Evolutionary conservation across 2,797 vertebrate genomes (phyloP).

Genomic region (Scolopax rusticola): DNA sequence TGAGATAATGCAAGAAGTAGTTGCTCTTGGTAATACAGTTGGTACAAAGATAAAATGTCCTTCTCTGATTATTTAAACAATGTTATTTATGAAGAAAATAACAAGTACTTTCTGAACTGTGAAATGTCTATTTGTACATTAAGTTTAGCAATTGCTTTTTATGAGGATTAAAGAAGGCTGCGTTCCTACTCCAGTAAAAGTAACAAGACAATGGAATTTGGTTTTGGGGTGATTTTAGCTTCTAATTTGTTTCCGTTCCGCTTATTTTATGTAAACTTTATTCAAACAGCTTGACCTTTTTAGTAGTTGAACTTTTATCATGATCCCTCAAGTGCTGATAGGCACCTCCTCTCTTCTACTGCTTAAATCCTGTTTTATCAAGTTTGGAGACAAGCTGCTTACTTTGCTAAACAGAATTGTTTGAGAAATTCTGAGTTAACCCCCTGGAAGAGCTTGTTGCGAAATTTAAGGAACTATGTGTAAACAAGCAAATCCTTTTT

Average conservation of each 20-base stretch:
- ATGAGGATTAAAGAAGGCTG: not conserved
- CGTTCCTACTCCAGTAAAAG: not conserved
- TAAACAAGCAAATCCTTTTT: not conserved
- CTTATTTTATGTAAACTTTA: not conserved
- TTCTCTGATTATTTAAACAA: not conserved
- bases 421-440: conserved; percentile 10
- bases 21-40: not conserved
- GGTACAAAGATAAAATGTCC: not conserved
- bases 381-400: not conserved
- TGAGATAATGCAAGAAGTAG: not conserved
- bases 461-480: not conserved
- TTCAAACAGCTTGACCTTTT: not conserved
- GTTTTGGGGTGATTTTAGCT: not conserved
- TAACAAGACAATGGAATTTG: not conserved
- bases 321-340: not conserved
- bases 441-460: not conserved
- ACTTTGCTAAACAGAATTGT: conserved; percentile 17
- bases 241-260: not conserved
- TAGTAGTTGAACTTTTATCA: not conserved
- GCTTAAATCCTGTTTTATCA: not conserved
- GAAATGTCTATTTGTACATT: not conserved
- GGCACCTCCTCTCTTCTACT: not conserved
- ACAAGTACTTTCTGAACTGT: not conserved
- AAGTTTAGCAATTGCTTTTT: not conserved
- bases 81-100: not conserved